Evolutionary conservation across 2,113 vertebrate genomes (phyloP), one percentile per base, ranked within the genome.

Genomic region (Antechinus flavipes): DNA sequence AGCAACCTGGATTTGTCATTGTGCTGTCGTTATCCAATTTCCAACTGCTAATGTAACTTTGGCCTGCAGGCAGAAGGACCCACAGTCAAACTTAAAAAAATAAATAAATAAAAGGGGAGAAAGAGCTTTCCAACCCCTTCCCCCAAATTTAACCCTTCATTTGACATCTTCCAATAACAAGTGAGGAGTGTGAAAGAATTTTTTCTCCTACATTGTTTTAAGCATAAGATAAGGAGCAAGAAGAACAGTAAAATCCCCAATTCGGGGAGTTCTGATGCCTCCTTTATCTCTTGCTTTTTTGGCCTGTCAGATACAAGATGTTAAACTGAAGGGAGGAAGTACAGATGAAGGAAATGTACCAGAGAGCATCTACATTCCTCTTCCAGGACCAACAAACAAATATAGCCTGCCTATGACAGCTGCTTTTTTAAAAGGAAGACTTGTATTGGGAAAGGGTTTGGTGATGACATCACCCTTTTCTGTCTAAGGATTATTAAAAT

Each of bases 1-100:
- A 99, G 99, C 99, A 99, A 99, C 99, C 99, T 99, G 99, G 99
- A 99, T 99, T 99, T 99, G 99, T 99, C 99, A 99, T 99, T 99
- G 99, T 99, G 99, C 99, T 99, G 98, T 99, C 99, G 98, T 99
- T 99, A 99, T 99, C 99, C 99, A 99, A 99, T 99, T 99, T 99
- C 99, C 99, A 99, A 98, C 98, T 97, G 97, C 98, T 99, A 99
- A 99, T 99, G 99, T 98, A 98, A 98, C 98, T 98, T 97, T 99
- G 98, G 99, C 99, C 99, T 99, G 98, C 97, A 98, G 99, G 99
- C 98, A 96, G 52, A 92, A 98, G 98, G 98, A 99, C 98, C 99
- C 98, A 96, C 98, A 98, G 98, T 98, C 98, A 99, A 98, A 98
- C 98, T 98, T 97, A 98, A 97, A 97, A 96, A 96, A 97, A 97